Base-by-base conservation (phyloP, 2,797 vertebrate species). In the Propithecus deckenii region DNA sequence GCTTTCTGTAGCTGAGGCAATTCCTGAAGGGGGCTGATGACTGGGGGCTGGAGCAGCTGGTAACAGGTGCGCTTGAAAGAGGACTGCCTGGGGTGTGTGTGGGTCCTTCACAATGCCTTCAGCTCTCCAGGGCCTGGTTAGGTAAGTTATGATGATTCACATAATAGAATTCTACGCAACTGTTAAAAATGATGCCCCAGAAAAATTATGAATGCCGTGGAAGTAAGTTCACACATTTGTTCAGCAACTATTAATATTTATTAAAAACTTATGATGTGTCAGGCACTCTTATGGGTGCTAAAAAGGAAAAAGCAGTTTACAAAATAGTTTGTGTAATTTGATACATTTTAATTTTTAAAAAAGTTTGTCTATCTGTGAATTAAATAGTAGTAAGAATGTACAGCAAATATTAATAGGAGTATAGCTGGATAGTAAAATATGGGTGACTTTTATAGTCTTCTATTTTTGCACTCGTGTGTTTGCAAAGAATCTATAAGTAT, bases 141-240 rank as follows among this genome's bases (percentile, higher is more conserved):
- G 46, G 28, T 38, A 55, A n/a, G 41, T 30, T 28, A 67, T 12
- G 12, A 23, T 23, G 15, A 32, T 6, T 94, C 61, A 72, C 72
- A 74, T 50, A 74, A 2, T 35, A 69, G 61, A 81, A 79, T 93
- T 91, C 79, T 65, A 22, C 4, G 30, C 11, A 28, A 25, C n/a
- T 52, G 12, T 57, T 63, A 65, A 93, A 85, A 89, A 91, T 12
- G 67, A 57, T 6, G 13, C 18, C 69, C 28, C 35, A 71, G 28
- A 83, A 55, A 74, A 83, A 78, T 25, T 63, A 48, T 61, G 78
- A 69, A 61, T 46, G 25, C 48, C 5, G 17, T 57, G 18, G 61
- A 74, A 94, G 74, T 52, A 52, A 22, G 43, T 69, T 95, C 46
- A 63, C 5, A 78, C 43, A 87, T 80, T 59, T 95, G 88, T 48